Evolutionary conservation across 2,113 vertebrate genomes (phyloP).

Genomic region (Otis tarda): DNA sequence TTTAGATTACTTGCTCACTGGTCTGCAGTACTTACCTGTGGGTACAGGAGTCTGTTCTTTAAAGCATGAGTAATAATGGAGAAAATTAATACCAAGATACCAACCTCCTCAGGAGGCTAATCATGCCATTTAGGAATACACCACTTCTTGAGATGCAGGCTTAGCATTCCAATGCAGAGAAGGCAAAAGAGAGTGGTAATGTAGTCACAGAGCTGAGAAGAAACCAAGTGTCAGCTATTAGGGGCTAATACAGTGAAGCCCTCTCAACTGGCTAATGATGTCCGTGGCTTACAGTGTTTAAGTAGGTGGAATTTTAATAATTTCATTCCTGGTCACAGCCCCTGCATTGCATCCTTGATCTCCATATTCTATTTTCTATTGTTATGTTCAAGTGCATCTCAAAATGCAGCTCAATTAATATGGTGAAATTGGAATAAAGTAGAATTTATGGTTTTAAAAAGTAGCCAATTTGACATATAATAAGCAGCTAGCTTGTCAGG

Average conservation of each 20-base stretch:
- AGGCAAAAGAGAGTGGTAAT: not conserved
- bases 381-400: not conserved
- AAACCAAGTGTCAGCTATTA: not conserved
- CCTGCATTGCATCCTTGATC: not conserved
- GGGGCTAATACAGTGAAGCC: not conserved
- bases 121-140: not conserved
- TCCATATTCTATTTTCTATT: not conserved
- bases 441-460: constrained; percentile 20
- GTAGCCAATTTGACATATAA: not conserved
- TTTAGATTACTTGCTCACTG: not conserved
- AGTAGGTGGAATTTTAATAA: not conserved
- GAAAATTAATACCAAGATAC: not conserved
- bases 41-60: not conserved
- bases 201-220: not conserved
- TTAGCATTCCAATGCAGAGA: not conserved
- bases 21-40: not conserved
- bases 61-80: not conserved
- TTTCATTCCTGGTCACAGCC: not conserved
- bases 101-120: not conserved
- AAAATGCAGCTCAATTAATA: constrained; percentile 21
- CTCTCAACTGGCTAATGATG: not conserved
- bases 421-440: not conserved
- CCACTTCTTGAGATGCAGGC: not conserved
- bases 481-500: constrained; percentile 32
- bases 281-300: not conserved